Percentiles rank a stretch among this genome's conserved stretches.
Evolutionary conservation across 2,888 invertebrate genomes (phyloP).

Genomic region (Cremastinae sp.): DNA sequence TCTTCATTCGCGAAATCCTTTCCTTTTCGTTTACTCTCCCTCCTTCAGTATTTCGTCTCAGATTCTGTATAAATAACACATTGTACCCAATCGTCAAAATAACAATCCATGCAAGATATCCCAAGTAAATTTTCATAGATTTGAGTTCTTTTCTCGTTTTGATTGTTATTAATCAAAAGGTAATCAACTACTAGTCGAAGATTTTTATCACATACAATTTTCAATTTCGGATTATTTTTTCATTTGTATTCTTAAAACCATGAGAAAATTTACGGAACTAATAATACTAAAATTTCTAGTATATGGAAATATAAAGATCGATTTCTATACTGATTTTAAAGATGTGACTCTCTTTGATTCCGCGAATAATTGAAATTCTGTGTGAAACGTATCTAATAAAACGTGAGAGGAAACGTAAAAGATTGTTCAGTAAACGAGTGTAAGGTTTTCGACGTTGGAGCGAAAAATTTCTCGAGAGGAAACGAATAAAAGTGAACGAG

Average conservation of each 20-base stretch:
- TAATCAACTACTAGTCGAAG: too few species aligned
- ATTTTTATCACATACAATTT: too few species aligned
- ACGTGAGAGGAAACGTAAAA: conserved; percentile 14
- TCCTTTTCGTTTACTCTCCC: conserved; percentile 9
- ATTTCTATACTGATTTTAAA: too few species aligned
- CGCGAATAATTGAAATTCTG: too few species aligned
- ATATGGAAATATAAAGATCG: too few species aligned
- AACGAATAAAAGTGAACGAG: conserved; percentile 30
- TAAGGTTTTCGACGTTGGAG: conserved; percentile 31
- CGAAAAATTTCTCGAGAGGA: conserved; percentile 44
- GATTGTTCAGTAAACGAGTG: conserved; percentile 41
- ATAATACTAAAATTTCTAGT: too few species aligned
- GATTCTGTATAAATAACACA: conserved; percentile 39
- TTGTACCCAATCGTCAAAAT: conserved; percentile 27
- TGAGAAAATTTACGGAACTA: too few species aligned
- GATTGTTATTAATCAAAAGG: too few species aligned
- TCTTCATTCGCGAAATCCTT: conserved; percentile 6
- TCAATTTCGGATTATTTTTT: too few species aligned
- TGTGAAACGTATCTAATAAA: not conserved
- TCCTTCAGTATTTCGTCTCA: not conserved
- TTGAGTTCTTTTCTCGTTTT: too few species aligned
- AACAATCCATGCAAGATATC: conserved; percentile 6
- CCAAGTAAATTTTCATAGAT: not conserved
- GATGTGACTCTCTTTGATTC: too few species aligned
- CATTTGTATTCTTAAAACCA: too few species aligned